Conservation (phyloP, 2,888 invertebrate species). For the Sepiola atlantica region DNA sequence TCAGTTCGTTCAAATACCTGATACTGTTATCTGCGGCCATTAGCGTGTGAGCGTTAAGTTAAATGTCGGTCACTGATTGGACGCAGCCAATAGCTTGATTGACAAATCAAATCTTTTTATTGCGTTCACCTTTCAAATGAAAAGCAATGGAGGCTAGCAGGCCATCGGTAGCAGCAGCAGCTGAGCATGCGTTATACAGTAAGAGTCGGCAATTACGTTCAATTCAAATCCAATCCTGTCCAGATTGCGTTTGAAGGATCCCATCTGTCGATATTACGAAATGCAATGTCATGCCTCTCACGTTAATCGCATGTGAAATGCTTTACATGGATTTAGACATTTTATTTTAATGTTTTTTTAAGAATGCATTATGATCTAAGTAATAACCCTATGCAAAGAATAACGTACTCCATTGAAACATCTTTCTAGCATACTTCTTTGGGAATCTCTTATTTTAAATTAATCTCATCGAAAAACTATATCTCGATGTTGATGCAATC, state of each 20-base stretch:
- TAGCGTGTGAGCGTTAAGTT: not conserved
- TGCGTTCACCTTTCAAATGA: not conserved
- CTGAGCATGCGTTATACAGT: not conserved
- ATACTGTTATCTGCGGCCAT: not conserved
- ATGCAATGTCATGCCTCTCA: constrained; percentile 32
- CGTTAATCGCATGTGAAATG: not conserved
- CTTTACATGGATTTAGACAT: no score
- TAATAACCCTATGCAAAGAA: no score
- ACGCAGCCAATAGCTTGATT: not conserved
- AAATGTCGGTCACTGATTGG: constrained; percentile 10
- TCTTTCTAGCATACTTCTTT: no score
- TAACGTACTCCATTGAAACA: no score
- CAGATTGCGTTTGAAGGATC: not conserved
- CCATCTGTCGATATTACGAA: not conserved
- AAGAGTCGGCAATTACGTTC: not conserved
- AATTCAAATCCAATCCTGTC: not conserved
- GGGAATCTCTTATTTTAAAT: no score
- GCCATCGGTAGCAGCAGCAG: not conserved
- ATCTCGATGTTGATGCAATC: no score
- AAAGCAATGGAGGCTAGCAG: not conserved
- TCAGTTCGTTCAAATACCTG: not conserved
- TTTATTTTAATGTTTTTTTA: no score
- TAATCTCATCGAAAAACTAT: no score
- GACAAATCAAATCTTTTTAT: constrained; percentile 23
- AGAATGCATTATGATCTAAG: no score